Base-by-base conservation (phyloP, 2,797 vertebrate genomes). In the Sebastes dallii region DNA sequence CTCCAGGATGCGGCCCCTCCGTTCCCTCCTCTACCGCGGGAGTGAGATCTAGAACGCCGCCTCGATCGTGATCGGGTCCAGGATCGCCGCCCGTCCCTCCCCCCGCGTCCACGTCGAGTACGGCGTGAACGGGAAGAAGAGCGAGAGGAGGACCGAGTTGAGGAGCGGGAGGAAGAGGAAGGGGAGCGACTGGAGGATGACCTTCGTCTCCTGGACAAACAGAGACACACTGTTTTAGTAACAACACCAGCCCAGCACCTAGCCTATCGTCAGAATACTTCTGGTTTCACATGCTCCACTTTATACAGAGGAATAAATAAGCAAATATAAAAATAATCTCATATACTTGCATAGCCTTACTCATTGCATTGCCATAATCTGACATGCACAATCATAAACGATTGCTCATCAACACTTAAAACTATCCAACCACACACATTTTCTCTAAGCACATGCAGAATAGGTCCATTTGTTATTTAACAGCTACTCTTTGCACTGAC, bases 101-200 rank as follows among this genome's bases (percentile, higher is more conserved):
- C 94, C 0, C 96, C 92, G 0, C 94, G 93, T 0, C 95, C 94
- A 46, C 95, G 94, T 1, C 96, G 94, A 4, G 94, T 88, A 1
- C 96, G 97, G 2, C 96, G 96, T 2, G 97, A 97, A 30, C 92
- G 96, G 0, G 97, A 97, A 13, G 96, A 96, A 1, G 96, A 96
- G 52, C 92, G 95, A 16, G 96, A 96, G 9, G 95, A 94, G 2
- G 94, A 96, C 0, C 83, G 94, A 1, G 96, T 96, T 1, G 96
- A 96, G 18, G 95, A 96, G 30, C 91, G 96, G 1, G 95, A 94
- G 12, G 97, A 96, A 16, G 95, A 96, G 27, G 95, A 96, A 1
- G 96, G 95, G 3, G 97, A 96, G 82, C 83, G 92, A 77, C 95
- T 96, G 90, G 96, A 96, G 27, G 96, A 95, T 8, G 96, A 96